Conservation (phyloP, 2,113 vertebrate species). For the Entosphenus tridentatus region DNA sequence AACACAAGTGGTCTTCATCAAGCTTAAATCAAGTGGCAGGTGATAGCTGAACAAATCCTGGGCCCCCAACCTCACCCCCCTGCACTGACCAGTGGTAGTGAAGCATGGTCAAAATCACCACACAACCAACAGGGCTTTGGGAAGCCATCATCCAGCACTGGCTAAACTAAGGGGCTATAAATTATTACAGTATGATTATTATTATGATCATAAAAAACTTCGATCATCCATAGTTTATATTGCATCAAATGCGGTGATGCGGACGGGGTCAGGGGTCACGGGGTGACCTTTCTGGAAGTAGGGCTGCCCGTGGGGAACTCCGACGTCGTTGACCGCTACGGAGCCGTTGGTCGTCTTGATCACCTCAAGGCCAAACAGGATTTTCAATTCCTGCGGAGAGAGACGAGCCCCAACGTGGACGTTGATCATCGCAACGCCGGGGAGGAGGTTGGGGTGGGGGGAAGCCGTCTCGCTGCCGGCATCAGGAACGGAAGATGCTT, state of each 20-base stretch:
- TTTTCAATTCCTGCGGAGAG: slow-evolving; percentile 22
- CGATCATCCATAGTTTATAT: not conserved
- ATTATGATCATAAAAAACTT: not conserved
- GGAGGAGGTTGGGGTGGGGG: not conserved
- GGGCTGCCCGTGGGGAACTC: slow-evolving; percentile 21
- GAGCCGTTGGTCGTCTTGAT: slow-evolving; percentile 23
- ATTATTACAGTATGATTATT: too few relatives aligned
- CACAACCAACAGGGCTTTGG: too few relatives aligned
- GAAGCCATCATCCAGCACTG: too few relatives aligned
- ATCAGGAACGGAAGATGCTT: not conserved
- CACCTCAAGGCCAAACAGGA: slow-evolving; percentile 37
- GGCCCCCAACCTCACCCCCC: too few relatives aligned
- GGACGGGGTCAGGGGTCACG: not conserved
- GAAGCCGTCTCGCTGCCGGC: not conserved
- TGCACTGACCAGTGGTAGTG: too few relatives aligned
- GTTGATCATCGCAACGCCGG: not conserved
- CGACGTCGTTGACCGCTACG: slow-evolving; percentile 28
- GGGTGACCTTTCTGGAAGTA: slow-evolving; percentile 36
- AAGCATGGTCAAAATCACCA: too few relatives aligned
- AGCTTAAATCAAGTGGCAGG: too few relatives aligned
- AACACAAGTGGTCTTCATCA: too few relatives aligned
- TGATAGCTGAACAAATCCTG: too few relatives aligned
- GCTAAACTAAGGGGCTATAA: too few relatives aligned
- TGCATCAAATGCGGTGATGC: not conserved
- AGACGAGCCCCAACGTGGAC: not conserved